Base-by-base conservation (phyloP, 2,888 invertebrate species). In the Coecobrya sp. region DNA sequence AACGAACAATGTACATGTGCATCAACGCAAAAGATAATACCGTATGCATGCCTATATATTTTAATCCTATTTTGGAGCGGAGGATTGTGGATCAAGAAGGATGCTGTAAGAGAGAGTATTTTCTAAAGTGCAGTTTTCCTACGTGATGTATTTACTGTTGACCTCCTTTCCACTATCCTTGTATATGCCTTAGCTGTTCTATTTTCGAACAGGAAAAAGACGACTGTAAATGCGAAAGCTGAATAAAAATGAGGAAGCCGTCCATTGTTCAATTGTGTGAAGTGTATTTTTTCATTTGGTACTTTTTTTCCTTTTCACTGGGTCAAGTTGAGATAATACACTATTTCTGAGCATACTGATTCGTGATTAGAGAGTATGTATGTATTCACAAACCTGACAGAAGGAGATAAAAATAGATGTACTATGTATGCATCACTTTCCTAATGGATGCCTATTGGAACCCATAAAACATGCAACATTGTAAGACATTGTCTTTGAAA, bases 401-500 rank as follows among this genome's bases (percentile, higher is more conserved):
- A 13, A 27, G 27, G 68, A 30, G 8, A 68, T 11, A 16, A 10
- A 68, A 68, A 68, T 68, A 13, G 10, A 68, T 27, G 30, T 11
- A 68, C 36, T 30, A 68, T 62, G 7, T 62, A 22, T 0, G 68
- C 4, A 30, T 62, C 19, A 10, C 62, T n/a, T 59, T 8, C 59
- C 22, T 59, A n/a, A 42, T 55, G 11, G 4, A 5, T 55, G 55
- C 55, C n/a, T 59, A 59, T 22, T 45, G 22, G n/a, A 42, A 10
- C 42, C 19, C 42, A 70, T 70, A 70, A 70, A 70, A 70, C 70
- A 70, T 70, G 42, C 42, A 70, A 42, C 36, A 70, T 42, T 13
- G 19, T 11, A 76, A 76, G 73, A 76, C 45, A 45, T 45, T 76
- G 73, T 45, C 73, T 76, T 45, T 76, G 45, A 45, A 76, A 45